Conservation (phyloP, 2,113 vertebrate genomes). For the Pundamilia nyererei region DNA sequence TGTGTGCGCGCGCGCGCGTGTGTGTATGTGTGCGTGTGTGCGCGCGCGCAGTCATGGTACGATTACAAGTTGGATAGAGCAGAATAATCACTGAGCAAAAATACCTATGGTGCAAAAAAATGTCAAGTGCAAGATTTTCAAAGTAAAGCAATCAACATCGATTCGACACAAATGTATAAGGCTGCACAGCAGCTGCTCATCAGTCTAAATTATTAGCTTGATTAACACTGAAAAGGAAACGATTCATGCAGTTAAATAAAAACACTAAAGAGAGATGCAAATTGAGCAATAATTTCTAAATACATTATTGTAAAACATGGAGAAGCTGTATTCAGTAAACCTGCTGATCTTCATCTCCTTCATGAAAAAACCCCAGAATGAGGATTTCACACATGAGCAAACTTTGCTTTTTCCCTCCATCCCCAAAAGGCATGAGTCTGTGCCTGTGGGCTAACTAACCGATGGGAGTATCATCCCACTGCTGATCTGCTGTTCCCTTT, state of each 20-base stretch:
- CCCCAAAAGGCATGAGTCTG: neutral
- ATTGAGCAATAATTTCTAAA: neutral
- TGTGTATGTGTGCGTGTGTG: too few species aligned
- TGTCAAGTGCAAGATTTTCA: neutral
- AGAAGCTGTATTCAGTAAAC: neutral
- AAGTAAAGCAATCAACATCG: neutral
- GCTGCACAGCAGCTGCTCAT: neutral
- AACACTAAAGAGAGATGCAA: neutral
- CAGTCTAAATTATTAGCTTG: neutral
- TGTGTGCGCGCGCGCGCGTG: neutral
- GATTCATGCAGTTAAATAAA: neutral
- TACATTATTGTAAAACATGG: neutral
- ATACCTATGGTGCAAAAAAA: neutral
- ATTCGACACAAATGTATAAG: neutral
- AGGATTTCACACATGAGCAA: slow-evolving; percentile 49
- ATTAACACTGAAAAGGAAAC: neutral
- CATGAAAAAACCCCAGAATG: neutral
- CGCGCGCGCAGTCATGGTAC: too few species aligned
- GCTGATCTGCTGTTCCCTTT: slow-evolving; percentile 1
- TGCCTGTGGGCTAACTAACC: slow-evolving; percentile 24
- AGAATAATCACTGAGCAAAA: neutral
- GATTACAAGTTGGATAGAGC: neutral
- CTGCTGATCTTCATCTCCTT: neutral
- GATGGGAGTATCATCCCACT: slow-evolving; percentile 18
- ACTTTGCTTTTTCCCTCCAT: slow-evolving; percentile 21